A percentile compares a stretch with the other conserved stretches of the same genome.
Conservation (phyloP, 2,888 invertebrate species). For the Ectropis crepuscularia region DNA sequence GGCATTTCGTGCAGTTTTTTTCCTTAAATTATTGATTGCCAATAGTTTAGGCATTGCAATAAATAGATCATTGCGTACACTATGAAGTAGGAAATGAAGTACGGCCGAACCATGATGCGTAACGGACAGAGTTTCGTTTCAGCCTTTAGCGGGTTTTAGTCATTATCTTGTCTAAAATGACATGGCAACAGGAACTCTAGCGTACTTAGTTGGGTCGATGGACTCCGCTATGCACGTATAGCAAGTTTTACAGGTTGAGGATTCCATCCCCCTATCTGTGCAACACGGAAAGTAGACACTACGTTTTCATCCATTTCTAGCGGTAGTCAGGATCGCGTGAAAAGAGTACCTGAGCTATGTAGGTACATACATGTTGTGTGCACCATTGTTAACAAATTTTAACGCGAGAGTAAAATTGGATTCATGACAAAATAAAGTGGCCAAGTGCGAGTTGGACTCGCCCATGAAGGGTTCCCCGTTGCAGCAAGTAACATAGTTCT, state of each 20-base stretch:
- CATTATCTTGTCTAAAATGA: slow-evolving; percentile 21
- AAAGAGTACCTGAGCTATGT: too few relatives aligned
- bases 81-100: slow-evolving; percentile 45
- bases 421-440: too few relatives aligned
- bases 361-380: too few relatives aligned
- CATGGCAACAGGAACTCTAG: not conserved
- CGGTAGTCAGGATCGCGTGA: too few relatives aligned
- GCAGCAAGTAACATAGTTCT: too few relatives aligned
- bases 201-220: slow-evolving; percentile 8
- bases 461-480: too few relatives aligned
- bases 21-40: slow-evolving; percentile 26
- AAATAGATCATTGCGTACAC: slow-evolving; percentile 29
- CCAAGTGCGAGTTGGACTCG: too few relatives aligned
- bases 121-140: slow-evolving; percentile 37
- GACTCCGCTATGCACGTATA: slow-evolving; percentile 3
- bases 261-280: too few relatives aligned
- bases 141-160: slow-evolving; percentile 11
- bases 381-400: too few relatives aligned
- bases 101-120: slow-evolving; percentile 47
- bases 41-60: slow-evolving; percentile 25
- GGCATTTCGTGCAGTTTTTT: slow-evolving; percentile 28
- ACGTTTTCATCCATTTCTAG: too few relatives aligned
- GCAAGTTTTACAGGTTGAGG: slow-evolving; percentile 6
- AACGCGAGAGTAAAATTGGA: too few relatives aligned
- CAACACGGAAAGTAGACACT: too few relatives aligned